Percentiles rank a stretch among this genome's conserved stretches.
phyloP scores from a whole-genome alignment of 2,113 vertebrate species.

The Eretmochelys imbricata region DNA sequence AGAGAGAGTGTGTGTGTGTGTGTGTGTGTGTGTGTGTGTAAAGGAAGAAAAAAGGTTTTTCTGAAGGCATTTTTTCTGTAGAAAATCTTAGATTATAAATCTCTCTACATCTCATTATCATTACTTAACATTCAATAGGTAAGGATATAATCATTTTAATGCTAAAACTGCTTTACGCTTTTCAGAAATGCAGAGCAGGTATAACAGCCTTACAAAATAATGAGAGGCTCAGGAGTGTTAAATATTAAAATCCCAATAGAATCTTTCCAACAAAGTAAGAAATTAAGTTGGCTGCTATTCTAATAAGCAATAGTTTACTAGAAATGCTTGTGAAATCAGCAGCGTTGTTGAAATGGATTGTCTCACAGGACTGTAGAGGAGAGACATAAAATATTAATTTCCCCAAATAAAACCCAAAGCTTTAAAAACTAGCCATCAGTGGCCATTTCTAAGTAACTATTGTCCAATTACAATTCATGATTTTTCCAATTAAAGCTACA shows the following conservation, averaged over 20 bases:
- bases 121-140: background rate
- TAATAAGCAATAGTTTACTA: background rate
- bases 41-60: background rate
- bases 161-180: background rate
- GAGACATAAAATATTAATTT: background rate
- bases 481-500: background rate
- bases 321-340: background rate
- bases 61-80: background rate
- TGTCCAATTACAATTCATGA: fast-evolving
- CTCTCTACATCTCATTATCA: background rate
- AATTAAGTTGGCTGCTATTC: background rate
- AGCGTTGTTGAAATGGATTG: background rate
- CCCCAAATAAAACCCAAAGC: background rate
- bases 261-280: background rate
- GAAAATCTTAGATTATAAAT: no score
- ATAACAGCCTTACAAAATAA: background rate
- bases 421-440: background rate
- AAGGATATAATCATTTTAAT: background rate
- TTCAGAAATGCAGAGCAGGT: background rate
- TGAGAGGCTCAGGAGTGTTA: fast-evolving
- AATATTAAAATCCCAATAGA: background rate
- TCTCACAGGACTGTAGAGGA: background rate
- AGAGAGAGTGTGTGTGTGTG: no score
- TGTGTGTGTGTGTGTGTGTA: background rate
- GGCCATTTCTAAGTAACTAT: background rate